phyloP scores from a whole-genome alignment of 2,888 invertebrate species.

The Apotomis turbidana region DNA sequence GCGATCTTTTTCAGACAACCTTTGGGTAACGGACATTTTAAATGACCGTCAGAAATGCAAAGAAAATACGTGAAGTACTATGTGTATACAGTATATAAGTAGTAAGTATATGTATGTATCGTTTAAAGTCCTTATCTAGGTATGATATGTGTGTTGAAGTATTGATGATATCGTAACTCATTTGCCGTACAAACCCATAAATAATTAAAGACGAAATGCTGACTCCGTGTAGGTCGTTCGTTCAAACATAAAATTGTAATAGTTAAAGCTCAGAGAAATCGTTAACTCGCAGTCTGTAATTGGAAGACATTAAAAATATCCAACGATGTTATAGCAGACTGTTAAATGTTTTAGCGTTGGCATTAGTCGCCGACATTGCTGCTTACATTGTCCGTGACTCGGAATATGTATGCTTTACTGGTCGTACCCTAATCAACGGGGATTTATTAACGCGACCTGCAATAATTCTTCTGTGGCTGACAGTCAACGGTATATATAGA shows the following conservation, averaged over 20 bases:
- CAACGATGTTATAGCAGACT: conserved; percentile 76
- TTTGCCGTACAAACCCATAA: conserved; percentile 35
- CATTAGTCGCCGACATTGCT: conserved; percentile 54
- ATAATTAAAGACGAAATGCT: conserved; percentile 50
- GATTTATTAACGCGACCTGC: conserved; percentile 6
- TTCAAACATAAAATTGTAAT: conserved; percentile 80
- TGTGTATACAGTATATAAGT: too few species aligned
- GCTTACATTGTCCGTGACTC: conserved; percentile 39
- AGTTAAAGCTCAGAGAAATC: conserved; percentile 80
- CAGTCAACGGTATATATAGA: background rate
- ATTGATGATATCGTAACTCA: background rate
- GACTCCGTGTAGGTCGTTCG: conserved; percentile 65
- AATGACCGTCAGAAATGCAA: too few species aligned
- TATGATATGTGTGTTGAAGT: background rate
- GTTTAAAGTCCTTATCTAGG: too few species aligned
- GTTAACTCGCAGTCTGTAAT: conserved; percentile 81
- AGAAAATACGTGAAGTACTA: too few species aligned
- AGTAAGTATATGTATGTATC: too few species aligned
- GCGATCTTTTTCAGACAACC: too few species aligned
- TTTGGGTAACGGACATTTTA: too few species aligned
- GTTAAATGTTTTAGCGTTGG: conserved; percentile 78
- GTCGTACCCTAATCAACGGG: conserved; percentile 18
- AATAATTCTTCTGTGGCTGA: conserved; percentile 10
- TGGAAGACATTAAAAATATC: conserved; percentile 81
- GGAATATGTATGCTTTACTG: conserved; percentile 42